Percentiles rank a stretch among this genome's conserved stretches.
Conservation (phyloP, 2,888 invertebrate genomes). For the Epinotia nisella region DNA sequence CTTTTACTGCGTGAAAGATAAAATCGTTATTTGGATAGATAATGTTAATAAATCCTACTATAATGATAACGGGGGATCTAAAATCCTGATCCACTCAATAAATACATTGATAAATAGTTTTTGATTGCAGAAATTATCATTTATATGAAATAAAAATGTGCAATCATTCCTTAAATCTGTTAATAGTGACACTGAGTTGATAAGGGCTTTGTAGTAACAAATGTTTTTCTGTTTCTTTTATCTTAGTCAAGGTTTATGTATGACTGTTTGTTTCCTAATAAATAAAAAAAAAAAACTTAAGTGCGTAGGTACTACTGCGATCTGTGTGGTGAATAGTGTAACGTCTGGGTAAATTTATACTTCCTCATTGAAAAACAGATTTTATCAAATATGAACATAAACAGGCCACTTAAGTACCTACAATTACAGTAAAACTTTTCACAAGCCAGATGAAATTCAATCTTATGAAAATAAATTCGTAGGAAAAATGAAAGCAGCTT, state of each 20-base stretch:
- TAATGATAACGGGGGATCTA: neutral
- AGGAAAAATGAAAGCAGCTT: too few relatives aligned
- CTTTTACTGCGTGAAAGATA: neutral
- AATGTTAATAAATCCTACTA: neutral
- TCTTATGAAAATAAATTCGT: too few relatives aligned
- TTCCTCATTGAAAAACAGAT: too few relatives aligned
- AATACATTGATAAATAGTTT: constrained; percentile 20
- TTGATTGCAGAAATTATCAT: constrained; percentile 28
- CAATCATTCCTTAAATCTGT: constrained; percentile 9
- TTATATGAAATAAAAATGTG: constrained; percentile 8
- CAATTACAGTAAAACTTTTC: too few relatives aligned
- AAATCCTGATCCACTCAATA: constrained; percentile 16
- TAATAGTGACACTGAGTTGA: constrained; percentile 2
- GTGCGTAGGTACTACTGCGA: neutral
- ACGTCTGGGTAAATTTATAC: too few relatives aligned
- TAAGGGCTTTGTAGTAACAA: neutral
- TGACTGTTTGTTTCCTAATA: too few relatives aligned
- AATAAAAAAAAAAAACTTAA: neutral
- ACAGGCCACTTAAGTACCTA: too few relatives aligned
- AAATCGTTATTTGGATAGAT: neutral
- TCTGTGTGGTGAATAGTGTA: too few relatives aligned
- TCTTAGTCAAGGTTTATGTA: too few relatives aligned
- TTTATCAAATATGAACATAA: too few relatives aligned
- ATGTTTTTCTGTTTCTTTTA: too few relatives aligned
- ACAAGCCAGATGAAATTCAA: too few relatives aligned